Evolutionary conservation across 2,888 invertebrate species (phyloP).

Genomic region (Chrysina gloriosa): DNA sequence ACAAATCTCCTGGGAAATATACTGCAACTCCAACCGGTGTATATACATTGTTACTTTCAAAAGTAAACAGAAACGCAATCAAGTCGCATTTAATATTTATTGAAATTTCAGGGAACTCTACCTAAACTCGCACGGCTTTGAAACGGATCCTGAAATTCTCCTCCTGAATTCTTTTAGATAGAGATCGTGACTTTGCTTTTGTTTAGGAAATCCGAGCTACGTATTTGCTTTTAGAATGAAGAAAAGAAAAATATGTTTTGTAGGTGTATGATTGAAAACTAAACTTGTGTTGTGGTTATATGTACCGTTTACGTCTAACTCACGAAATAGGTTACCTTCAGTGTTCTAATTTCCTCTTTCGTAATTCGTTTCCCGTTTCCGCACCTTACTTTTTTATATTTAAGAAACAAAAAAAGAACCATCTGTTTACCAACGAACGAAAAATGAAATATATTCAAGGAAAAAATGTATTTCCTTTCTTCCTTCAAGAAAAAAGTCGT

Average conservation of each 20-base stretch:
- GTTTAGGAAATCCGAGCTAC: neutral
- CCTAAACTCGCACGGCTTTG: neutral
- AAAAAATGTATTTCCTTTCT: slow-evolving; percentile 11
- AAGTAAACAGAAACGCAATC: slow-evolving; percentile 49
- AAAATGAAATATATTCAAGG: neutral
- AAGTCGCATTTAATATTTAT: slow-evolving; percentile 50
- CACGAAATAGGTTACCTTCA: slow-evolving; percentile 1
- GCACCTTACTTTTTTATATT: neutral
- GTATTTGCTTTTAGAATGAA: neutral
- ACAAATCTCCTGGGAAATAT: slow-evolving; percentile 18
- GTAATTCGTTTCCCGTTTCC: slow-evolving; percentile 9
- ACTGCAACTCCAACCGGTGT: slow-evolving; percentile 6
- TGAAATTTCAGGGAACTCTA: slow-evolving; percentile 36
- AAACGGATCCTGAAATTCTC: slow-evolving; percentile 2
- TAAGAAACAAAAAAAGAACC: neutral
- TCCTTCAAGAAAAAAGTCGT: neutral
- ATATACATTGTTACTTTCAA: slow-evolving; percentile 46
- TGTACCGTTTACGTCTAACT: too few species aligned
- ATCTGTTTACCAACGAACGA: slow-evolving; percentile 6
- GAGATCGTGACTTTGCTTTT: slow-evolving; percentile 19
- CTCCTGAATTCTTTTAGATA: slow-evolving; percentile 10
- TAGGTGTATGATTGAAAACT: neutral
- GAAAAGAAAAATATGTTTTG: neutral
- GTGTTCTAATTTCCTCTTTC: neutral
- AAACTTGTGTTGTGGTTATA: too few species aligned